Evolutionary conservation across 53 echinoderm and acorn worm genomes (phyloP), one percentile per base, ranked within the genome.

Genomic region (Mesocentrotus franciscanus): DNA sequence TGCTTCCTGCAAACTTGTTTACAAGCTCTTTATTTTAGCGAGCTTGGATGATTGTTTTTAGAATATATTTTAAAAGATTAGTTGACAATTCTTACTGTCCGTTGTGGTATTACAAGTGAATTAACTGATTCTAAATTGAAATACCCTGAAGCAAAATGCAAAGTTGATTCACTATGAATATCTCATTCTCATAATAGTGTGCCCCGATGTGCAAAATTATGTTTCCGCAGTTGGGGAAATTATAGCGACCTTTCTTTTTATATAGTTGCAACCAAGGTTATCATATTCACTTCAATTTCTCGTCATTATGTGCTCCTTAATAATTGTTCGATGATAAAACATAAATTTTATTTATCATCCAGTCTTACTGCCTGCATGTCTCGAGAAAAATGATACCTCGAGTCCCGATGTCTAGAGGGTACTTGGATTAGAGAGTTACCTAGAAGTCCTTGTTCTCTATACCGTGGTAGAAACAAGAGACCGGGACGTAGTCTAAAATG

Each of bases 281-380:
- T 74, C 74, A 74, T 74, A 12, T 32, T 74, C 74, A 30, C 6
- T 29, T 30, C 32, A 12, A 0, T 74, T 12, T 30, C 9, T 74
- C 74, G 1, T 10, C 14, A 30, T 74, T 13, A 74, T 32, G 29
- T 10, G 27, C 29, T 72, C 29, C 66, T 7, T 49, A 49, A 49
- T 49, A 5, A 49, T 49, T 72, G 72, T 74, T 18, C 2, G 10
- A 27, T 30, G 9, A 30, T 32, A 74, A 74, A 74, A 74, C 32
- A 32, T 12, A 30, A 29, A 74, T 30, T 30, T 27, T 49, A 49
- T 49, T 9, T 74, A 74, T 74, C 22, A 11, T 74, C 12, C 12
- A 74, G 32, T 74, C 74, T 74, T 4, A 74, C 74, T 74, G 74
- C 74, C 74, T 74, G 74, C 74, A 74, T 74, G 74, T 74, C 74